Conservation (phyloP, 2,888 invertebrate species). For the Gisinianus flammeolus region DNA sequence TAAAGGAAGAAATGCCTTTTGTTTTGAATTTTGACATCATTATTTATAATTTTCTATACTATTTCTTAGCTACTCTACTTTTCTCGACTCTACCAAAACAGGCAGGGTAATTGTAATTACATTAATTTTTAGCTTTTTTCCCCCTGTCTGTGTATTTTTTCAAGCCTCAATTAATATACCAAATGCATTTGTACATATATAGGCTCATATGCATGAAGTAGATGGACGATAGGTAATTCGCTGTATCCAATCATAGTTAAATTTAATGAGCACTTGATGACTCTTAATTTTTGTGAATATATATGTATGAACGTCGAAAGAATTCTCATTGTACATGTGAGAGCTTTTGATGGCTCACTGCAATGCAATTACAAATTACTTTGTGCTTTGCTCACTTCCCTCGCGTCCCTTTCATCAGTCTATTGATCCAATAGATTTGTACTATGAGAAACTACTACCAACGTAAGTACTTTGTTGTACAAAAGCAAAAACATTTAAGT, state of each 20-base stretch:
- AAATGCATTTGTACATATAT: too few relatives aligned
- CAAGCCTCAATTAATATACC: not conserved
- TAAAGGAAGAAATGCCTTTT: not conserved
- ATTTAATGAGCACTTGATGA: conserved; percentile 37
- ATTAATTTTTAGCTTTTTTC: not conserved
- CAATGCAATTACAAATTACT: conserved; percentile 9
- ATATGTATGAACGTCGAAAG: not conserved
- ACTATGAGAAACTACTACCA: too few relatives aligned
- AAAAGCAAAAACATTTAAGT: not conserved
- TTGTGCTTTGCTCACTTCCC: conserved; percentile 33
- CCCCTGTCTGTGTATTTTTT: too few relatives aligned
- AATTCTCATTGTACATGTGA: too few relatives aligned
- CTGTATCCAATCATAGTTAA: conserved; percentile 1
- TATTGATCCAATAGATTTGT: too few relatives aligned
- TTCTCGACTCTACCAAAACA: not conserved
- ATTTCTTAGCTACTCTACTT: too few relatives aligned
- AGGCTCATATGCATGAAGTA: too few relatives aligned
- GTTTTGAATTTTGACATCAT: not conserved
- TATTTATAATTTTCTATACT: not conserved
- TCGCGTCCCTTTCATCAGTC: too few relatives aligned
- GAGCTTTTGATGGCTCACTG: conserved; percentile 16
- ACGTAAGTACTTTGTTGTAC: too few relatives aligned
- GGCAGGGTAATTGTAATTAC: not conserved
- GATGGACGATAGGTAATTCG: not conserved
- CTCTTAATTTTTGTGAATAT: conserved; percentile 11